A percentile compares a stretch with the other conserved stretches of the same genome.
Conservation (phyloP, 2,113 vertebrate species). For the Tragulus kanchil region DNA sequence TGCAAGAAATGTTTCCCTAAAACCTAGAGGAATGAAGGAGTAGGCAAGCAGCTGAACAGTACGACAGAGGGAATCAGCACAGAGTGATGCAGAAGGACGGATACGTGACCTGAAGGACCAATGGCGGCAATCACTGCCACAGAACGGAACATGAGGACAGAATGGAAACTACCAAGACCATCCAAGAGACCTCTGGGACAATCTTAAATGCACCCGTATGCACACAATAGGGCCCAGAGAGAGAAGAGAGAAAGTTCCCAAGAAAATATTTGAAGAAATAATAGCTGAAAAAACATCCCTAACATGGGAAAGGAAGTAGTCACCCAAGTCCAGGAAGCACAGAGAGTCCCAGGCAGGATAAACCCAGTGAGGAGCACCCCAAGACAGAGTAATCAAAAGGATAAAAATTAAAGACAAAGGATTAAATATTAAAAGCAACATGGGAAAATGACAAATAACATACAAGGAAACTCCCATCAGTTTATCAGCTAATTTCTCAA, state of each 20-base stretch:
- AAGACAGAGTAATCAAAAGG: not conserved
- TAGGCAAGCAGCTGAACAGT: not conserved
- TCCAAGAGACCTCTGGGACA: not conserved
- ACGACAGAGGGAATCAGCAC: rapidly evolving
- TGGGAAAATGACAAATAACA: rapidly evolving
- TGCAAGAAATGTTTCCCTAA: not conserved
- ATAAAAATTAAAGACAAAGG: not conserved
- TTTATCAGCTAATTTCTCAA: rapidly evolving
- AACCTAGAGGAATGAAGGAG: not conserved
- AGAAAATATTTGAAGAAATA: not conserved
- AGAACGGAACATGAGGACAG: rapidly evolving
- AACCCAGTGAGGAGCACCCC: not conserved
- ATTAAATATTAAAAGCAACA: rapidly evolving
- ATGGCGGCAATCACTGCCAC: not conserved
- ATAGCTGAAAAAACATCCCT: not conserved
- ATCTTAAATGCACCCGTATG: rapidly evolving
- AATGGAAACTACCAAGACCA: rapidly evolving
- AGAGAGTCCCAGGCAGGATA: not conserved
- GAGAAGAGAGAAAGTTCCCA: not conserved
- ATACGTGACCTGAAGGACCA: rapidly evolving
- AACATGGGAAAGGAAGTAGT: not conserved
- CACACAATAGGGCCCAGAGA: not conserved
- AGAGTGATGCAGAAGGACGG: not conserved
- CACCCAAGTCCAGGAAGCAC: not conserved
- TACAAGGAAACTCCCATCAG: not conserved